Evolutionary conservation across 2,888 invertebrate species (phyloP).

Genomic region (Cryptocheilus praepositus): DNA sequence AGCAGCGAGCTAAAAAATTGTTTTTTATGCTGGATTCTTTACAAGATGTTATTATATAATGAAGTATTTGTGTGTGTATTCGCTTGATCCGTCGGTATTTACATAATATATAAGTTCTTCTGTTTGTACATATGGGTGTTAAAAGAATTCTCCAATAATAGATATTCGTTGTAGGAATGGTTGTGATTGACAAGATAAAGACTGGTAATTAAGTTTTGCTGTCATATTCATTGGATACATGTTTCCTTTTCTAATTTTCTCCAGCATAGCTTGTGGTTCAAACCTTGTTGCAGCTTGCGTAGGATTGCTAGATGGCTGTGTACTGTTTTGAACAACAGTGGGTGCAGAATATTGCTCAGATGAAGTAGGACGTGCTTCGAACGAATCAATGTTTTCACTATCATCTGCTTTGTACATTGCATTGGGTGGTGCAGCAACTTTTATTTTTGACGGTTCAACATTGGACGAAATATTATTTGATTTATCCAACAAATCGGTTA

Average conservation of each 20-base stretch:
- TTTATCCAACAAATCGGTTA: conserved; percentile 38
- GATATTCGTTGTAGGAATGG: conserved; percentile 87
- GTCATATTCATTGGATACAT: conserved; percentile 80
- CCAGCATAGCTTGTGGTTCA: conserved; percentile 84
- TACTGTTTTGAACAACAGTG: conserved; percentile 48
- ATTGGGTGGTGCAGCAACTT: conserved; percentile 60
- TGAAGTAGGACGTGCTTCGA: conserved; percentile 61
- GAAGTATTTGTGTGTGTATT: too few species aligned
- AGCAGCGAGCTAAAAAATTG: too few species aligned
- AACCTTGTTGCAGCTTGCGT: conserved; percentile 77
- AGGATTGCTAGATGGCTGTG: conserved; percentile 53
- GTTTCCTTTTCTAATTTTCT: conserved; percentile 81
- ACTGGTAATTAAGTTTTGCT: conserved; percentile 80
- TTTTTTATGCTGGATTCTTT: too few species aligned
- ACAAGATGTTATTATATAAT: too few species aligned
- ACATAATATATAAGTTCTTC: too few species aligned
- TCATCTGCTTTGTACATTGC: conserved; percentile 69
- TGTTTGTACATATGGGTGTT: conserved; percentile 19
- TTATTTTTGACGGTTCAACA: conserved; percentile 43
- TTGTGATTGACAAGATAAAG: conserved; percentile 87
- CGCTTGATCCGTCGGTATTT: too few species aligned
- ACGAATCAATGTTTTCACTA: conserved; percentile 69
- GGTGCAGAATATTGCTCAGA: conserved; percentile 54
- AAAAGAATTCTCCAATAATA: conserved; percentile 86
- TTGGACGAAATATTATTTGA: conserved; percentile 44